phyloP scores from a whole-genome alignment of 30 jellyfish, hydroid and myxozoan species.

The Morbakka virulenta region DNA sequence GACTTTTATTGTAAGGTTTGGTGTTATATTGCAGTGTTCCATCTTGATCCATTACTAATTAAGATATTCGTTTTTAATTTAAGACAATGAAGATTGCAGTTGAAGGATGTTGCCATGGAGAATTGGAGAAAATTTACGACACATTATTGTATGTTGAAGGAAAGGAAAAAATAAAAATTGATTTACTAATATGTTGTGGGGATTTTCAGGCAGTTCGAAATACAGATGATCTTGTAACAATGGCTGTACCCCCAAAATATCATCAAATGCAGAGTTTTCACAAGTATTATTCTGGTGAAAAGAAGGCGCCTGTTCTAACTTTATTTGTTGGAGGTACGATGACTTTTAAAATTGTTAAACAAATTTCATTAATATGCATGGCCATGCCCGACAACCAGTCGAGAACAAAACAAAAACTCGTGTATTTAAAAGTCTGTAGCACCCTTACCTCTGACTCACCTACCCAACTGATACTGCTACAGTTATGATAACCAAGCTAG shows the following conservation, averaged over 20 bases:
- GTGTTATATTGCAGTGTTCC: no score
- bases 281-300: constrained; percentile 80
- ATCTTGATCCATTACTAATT: no score
- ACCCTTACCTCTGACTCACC: no score
- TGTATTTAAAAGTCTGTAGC: no score
- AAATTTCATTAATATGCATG: no score
- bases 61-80: no score
- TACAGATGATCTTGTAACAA: constrained; percentile 72
- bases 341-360: no score
- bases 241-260: constrained; percentile 99
- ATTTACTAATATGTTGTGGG: constrained; percentile 95
- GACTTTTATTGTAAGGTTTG: no score
- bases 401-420: no score
- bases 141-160: constrained; percentile 59
- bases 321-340: constrained; percentile 87
- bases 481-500: no score
- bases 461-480: no score
- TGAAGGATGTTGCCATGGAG: constrained; percentile 99
- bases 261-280: constrained; percentile 80
- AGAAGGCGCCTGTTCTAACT: constrained; percentile 89
- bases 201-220: constrained; percentile 97
- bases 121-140: constrained; percentile 84
- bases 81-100: constrained; percentile 90
- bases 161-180: constrained; percentile 62
- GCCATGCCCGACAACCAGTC: no score